Evolutionary conservation across 2,888 invertebrate species (phyloP), one percentile per base, ranked within the genome.

Genomic region (Euplagia quadripunctaria): DNA sequence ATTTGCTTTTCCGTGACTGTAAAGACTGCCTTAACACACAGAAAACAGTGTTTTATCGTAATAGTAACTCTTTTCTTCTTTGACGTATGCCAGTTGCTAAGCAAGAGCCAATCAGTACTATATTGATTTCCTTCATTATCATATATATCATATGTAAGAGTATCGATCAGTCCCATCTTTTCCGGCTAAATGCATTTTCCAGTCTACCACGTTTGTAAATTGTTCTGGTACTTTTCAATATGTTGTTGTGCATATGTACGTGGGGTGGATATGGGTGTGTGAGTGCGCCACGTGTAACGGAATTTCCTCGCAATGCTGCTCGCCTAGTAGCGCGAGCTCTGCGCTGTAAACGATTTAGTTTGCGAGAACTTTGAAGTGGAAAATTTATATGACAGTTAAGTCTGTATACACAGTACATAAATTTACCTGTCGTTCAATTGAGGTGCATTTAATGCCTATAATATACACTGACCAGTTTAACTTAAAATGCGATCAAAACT

Each of bases 121-220:
- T 14, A 14, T 61, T 61, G 5, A 14, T 61, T 61, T 31, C 14
- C 31, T 31, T 14, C 61, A n/a, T n/a, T n/a, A n/a, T n/a, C n/a
- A n/a, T n/a, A n/a, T n/a, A n/a, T n/a, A n/a, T n/a, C 49, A 16
- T 31, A 46, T 31, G 20, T 80, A 82, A 85, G 84, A 77, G 79
- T 89, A 92, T 92, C 87, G 91, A 92, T 89, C 88, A 88, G 83
- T 89, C 86, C 86, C 87, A 91, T 91, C 89, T 93, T 93, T 94
- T 91, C 91, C 91, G 87, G 86, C 85, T 89, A 91, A 92, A 91
- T 88, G 90, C 90, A 87, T 92, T 93, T 93, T 91, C 92, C 91
- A 91, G 91, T 92, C 91, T 91, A 84, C 86, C 90, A 91, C 89
- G 88, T 88, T 85, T 93, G 90, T 92, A 90, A 88, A 85, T 85